Base-by-base conservation (phyloP, 2,113 vertebrate genomes). In the Semnopithecus entellus region DNA sequence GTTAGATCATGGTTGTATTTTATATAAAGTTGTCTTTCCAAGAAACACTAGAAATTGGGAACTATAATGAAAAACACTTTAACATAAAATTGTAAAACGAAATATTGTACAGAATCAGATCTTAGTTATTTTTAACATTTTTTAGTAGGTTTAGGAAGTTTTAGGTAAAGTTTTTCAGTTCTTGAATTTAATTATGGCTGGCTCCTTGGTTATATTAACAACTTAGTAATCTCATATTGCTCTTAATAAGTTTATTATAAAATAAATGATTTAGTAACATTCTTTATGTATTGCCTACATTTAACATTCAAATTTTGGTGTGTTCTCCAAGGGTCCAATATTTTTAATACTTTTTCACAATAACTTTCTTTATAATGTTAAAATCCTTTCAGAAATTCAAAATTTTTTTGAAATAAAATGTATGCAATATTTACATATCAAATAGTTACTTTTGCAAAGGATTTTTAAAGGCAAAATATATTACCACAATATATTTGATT, bases 401-500 rank as follows among this genome's bases (percentile, higher is more conserved):
- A 84, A 82, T 52, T 61, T 84, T 89, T 92, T 86, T 85, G 88
- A 98, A 97, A 88, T 88, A 78, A 93, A 97, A 97, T 95, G 79
- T 70, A 82, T 50, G 27, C 55, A 92, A 80, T 81, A 79, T 98
- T 95, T 95, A 97, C 97, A 97, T 96, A 88, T 97, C 84, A 96
- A 97, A 95, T 98, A 97, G 95, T 97, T 97, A 97, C 88, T 95
- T 95, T 90, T 96, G 93, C 83, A 85, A 88, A 96, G 81, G 78
- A 76, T 90, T 95, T 96, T 97, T 61, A 96, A 97, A 97, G 84
- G 96, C 75, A 96, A 90, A 96, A 87, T 88, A 86, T 89, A 91
- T 94, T 97, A 97, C 85, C 91, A 90, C 66, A 97, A 85, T 90
- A 88, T 95, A 96, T 97, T 96, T 97, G 96, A 98, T 97, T 97